phyloP scores from a whole-genome alignment of 1,140 invertebrate genomes.

The Hermetia illucens region DNA sequence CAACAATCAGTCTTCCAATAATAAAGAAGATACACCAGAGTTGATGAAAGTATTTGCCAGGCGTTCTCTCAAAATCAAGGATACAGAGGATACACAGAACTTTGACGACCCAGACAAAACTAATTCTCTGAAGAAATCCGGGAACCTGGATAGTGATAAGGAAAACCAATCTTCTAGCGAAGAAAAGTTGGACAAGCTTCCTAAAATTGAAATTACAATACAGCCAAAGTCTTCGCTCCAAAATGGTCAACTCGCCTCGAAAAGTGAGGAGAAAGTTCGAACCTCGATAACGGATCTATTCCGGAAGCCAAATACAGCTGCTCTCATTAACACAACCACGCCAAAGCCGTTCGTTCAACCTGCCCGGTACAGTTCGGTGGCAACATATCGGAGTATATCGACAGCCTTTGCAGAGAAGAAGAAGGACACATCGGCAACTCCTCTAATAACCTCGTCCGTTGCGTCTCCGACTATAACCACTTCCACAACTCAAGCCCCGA shows the following conservation, averaged over 20 bases:
- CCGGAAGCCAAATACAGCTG: neutral
- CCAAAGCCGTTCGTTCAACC: neutral
- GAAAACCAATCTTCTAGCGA: conserved; percentile 38
- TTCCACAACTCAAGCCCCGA: no score
- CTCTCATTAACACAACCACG: neutral
- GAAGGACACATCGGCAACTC: neutral
- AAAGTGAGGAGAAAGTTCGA: neutral
- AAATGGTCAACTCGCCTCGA: neutral
- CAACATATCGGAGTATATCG: neutral
- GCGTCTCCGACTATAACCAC: no score
- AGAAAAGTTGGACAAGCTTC: conserved; percentile 20
- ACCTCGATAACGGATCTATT: neutral
- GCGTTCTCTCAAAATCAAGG: conserved; percentile 58
- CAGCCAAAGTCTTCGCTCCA: neutral
- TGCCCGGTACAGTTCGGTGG: neutral
- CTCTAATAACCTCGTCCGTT: no score
- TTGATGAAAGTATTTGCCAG: conserved; percentile 66
- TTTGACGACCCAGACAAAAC: conserved; percentile 32
- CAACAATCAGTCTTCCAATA: conserved; percentile 23
- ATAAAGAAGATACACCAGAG: conserved; percentile 54
- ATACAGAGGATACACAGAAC: conserved; percentile 44
- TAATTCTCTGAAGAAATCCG: conserved; percentile 10
- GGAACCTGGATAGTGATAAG: conserved; percentile 47
- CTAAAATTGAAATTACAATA: conserved; percentile 11
- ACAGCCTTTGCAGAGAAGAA: neutral